Evolutionary conservation across 2,797 vertebrate species (phyloP).

Genomic region (Micropoecilia bifurca): DNA sequence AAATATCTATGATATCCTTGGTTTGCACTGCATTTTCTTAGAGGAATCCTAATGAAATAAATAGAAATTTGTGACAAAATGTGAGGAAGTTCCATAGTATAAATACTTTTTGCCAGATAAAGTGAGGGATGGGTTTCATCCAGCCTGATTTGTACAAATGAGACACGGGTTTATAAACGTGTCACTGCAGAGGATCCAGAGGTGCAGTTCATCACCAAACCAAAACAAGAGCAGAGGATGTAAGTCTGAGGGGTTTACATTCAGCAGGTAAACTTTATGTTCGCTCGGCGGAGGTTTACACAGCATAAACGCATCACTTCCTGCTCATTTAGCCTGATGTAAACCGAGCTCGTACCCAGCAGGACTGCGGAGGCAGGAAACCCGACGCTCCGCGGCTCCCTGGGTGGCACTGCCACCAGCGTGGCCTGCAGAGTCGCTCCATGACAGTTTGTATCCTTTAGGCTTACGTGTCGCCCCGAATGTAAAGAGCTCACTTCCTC

Average conservation of each 20-base stretch:
- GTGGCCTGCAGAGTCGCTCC: constrained; percentile 44
- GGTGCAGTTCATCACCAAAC: constrained; percentile 37
- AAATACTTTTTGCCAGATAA: neutral
- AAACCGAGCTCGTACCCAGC: constrained; percentile 64
- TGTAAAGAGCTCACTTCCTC: constrained; percentile 58
- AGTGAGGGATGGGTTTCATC: constrained; percentile 32
- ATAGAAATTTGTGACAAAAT: neutral
- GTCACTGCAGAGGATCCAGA: constrained; percentile 29
- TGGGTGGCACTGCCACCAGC: constrained; percentile 64
- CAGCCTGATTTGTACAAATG: constrained; percentile 40
- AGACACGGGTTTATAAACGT: constrained; percentile 52
- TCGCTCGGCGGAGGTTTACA: constrained; percentile 69
- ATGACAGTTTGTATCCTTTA: constrained; percentile 72
- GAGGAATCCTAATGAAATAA: neutral
- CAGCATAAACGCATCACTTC: constrained; percentile 79
- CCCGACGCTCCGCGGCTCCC: constrained; percentile 35
- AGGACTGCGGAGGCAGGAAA: constrained; percentile 54
- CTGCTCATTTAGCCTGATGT: constrained; percentile 65
- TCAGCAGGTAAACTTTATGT: constrained; percentile 79
- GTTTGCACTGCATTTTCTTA: no score
- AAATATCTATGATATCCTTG: no score
- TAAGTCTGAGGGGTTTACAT: constrained; percentile 67
- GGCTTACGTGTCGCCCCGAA: constrained; percentile 7
- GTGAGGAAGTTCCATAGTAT: neutral
- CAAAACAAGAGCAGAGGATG: constrained; percentile 26